Base-by-base conservation (phyloP, 2,113 vertebrate genomes). In the Malurus alboscapulatus region DNA sequence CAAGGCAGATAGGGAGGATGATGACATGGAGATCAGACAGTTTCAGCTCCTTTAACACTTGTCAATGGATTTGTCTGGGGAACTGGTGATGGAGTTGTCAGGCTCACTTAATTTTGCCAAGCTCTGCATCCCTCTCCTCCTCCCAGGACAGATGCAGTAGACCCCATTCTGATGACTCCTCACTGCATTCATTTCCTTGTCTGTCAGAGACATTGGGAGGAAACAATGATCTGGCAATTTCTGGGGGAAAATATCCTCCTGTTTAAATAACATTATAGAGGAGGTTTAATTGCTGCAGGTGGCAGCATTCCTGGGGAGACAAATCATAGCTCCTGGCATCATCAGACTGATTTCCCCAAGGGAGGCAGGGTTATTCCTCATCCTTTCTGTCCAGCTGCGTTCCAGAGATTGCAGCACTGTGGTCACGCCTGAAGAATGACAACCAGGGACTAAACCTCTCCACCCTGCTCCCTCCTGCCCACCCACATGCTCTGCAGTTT, bases 251-350 rank as follows among this genome's bases (percentile, higher is more conserved):
- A 71, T 53, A 66, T 8, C 32, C 24, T 83, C 53, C 68, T 61
- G 38, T 72, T 94, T 87, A 73, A 92, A 74, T 85, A 62, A 53
- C 22, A 26, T 62, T 27, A 24, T 14, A 54, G 77, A 10, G 4
- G 59, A 90, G 67, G 63, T 51, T 94, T 95, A 91, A 93, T 92
- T 95, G 83, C 81, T 95, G 80, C 73, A 93, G 85, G 93, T 91
- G 93, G 75, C 59, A 94, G 17, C 84, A 90, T 95, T 95, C 87
- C 71, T 94, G 73, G 45, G 40, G 69, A 80, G 83, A 87, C 44
- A 89, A 54, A 62, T 95, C 91, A 57, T 44, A 80, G 78, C 78
- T 94, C 87, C 68, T 79, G 88, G 61, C 79, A 48, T 61, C 42
- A 8, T 53, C 85, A 53, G 74, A 1, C n/a, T 40, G 50, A 32